Base-by-base conservation (phyloP, 2,797 vertebrate species). In the Cynopterus sphinx region DNA sequence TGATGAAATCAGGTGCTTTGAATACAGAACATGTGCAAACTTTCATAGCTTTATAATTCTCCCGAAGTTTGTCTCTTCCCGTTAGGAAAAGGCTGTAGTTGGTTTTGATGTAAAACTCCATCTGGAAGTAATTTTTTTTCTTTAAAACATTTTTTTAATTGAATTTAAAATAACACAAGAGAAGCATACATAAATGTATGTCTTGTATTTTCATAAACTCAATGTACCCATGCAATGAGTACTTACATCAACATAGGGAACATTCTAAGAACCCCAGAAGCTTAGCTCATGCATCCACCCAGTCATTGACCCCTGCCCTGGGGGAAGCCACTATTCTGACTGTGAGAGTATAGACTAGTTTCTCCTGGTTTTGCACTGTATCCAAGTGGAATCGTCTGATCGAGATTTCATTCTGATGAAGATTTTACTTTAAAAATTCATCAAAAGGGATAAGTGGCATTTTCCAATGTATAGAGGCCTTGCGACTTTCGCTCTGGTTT, bases 1-100 rank as follows among this genome's bases (percentile, higher is more conserved):
- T 91, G 92, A 87, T 95, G 96, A 81, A 90, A 77, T 82, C 77
- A 61, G 77, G 83, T 74, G 96, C 94, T 96, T 91, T 91, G 96
- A 97, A 95, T 95, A 91, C 89, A 89, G 96, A 96, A 86, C 83
- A 78, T 84, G 55, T 51, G 49, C 61, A 67, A 83, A 91, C 92
- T 75, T 93, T 9, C n/a, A 55, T 49, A 46, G 79, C 84, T 65
- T 67, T 67, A 13, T 43, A 61, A 46, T 90, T 78, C 61, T 51
- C 71, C 49, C 26, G 28, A 61, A 81, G 55, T 85, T 79, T 57
- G 43, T 63, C 28, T 53, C 67, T 73, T 81, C 67, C 82, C 15
- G 70, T 75, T 36, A 51, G 57, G 63, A 84, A 68, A 33, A n/a
- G 26, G 87, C 46, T 46, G 0, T 26, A 13, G 53, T 85, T 84